Evolutionary conservation across 2,797 vertebrate genomes (phyloP), one percentile per base, ranked within the genome.

Genomic region (Pseudochirops cupreus): DNA sequence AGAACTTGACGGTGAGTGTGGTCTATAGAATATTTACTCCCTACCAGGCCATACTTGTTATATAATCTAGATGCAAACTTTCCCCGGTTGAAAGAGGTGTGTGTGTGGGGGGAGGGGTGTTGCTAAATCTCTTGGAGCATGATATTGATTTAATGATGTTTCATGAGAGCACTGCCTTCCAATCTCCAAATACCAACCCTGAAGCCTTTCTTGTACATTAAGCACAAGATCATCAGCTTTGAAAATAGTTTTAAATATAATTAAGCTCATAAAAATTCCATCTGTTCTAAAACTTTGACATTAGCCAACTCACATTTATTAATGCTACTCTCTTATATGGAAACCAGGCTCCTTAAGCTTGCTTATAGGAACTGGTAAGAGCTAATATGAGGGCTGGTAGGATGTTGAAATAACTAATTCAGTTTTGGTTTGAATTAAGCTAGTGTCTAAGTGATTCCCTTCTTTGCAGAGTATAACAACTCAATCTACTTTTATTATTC

Each of bases 191-290:
- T 87, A 46, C 21, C 21, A 46, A 87, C 74, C 74, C 74, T 87
- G 74, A 87, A 46, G 39, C 39, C 46, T 87, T 90, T 91, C 21
- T 46, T 6, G 4, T n/a, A 54, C 4, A 87, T 56, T 33, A 94
- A 95, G 31, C 55, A 95, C 31, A 92, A 46, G 28, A 93, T 46
- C 93, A 87, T 18, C 1, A 56, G 74, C 94, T 89, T 7, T 55
- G 3, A 57, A 96, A 95, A 59, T 62, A 94, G 52, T 92, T 96
- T 90, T 92, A 93, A 92, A 95, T 92, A 26, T 50, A 93, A 53
- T 91, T 58, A 58, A 50, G 67, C 11, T 87, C 12, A 0, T 56
- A 31, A 50, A 6, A 96, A 31, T 89, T 39, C 21, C 21, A 89
- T 58, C 82, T 52, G 89, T 59, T 95, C 94, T 55, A 57, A 62